Evolutionary conservation across 2,113 vertebrate genomes (phyloP).

Genomic region (Fukomys damarensis): DNA sequence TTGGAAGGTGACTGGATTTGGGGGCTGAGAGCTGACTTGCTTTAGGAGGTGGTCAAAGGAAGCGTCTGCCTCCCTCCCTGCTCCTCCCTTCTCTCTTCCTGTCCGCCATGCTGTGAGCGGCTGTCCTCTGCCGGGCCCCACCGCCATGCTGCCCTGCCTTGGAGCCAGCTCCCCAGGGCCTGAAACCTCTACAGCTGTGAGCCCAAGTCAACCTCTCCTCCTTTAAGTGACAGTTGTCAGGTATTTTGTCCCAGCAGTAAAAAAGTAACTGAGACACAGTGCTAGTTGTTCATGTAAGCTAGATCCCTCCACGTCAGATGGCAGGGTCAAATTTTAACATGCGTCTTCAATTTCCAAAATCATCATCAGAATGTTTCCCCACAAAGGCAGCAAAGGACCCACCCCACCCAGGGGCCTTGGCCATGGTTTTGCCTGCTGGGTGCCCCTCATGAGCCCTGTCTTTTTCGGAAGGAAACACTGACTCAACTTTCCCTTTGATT

Average conservation of each 20-base stretch:
- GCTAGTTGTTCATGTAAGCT: too few species aligned
- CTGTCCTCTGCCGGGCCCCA: neutral
- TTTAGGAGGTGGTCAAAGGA: neutral
- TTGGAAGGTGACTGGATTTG: neutral
- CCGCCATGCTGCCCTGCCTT: neutral
- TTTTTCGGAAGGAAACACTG: neutral
- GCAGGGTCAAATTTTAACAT: neutral
- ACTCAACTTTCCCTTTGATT: too few species aligned
- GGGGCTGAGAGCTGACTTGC: neutral
- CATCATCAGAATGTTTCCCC: neutral
- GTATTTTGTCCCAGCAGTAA: neutral
- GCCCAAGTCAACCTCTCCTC: neutral
- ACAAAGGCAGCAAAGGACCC: neutral
- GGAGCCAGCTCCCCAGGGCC: neutral
- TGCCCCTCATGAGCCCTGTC: neutral
- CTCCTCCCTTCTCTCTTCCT: neutral
- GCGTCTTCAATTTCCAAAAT: neutral
- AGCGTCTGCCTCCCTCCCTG: neutral
- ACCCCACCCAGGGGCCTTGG: neutral
- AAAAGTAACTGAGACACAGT: neutral
- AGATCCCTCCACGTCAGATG: fast-evolving
- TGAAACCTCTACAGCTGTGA: neutral
- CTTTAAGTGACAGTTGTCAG: neutral
- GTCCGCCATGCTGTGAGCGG: neutral
- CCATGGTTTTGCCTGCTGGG: fast-evolving